phyloP scores from a whole-genome alignment of 2,888 invertebrate genomes.

The Oligia fasciuncula region DNA sequence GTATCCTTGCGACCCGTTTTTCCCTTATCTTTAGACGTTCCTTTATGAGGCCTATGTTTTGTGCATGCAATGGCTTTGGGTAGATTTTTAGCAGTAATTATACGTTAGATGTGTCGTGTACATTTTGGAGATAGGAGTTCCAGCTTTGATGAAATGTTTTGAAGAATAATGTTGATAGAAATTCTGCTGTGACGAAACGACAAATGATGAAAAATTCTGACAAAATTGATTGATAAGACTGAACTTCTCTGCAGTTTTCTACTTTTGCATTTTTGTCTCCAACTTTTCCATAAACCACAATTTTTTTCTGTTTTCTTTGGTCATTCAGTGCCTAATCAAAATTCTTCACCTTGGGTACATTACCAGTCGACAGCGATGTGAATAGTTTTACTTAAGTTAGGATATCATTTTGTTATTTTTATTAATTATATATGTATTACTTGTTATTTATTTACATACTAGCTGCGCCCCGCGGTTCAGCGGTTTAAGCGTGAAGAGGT shows the following conservation, averaged over 20 bases:
- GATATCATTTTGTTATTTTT: too few relatives aligned
- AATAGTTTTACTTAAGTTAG: too few relatives aligned
- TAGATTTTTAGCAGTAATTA: slow-evolving; percentile 33
- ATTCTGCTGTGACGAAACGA: background rate
- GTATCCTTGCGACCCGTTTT: slow-evolving; percentile 86
- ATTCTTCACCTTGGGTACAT: too few relatives aligned
- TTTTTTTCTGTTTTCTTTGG: background rate
- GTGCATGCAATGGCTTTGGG: slow-evolving; percentile 36
- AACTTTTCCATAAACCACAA: background rate
- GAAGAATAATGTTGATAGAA: background rate
- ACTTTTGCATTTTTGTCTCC: background rate
- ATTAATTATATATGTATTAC: too few relatives aligned
- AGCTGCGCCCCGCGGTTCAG: too few relatives aligned
- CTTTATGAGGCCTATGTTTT: slow-evolving; percentile 50
- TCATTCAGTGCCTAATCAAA: background rate
- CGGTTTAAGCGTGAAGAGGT: too few relatives aligned
- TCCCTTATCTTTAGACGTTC: slow-evolving; percentile 84
- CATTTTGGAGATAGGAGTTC: slow-evolving; percentile 22
- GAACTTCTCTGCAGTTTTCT: background rate
- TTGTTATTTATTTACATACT: too few relatives aligned
- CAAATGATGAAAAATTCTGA: background rate
- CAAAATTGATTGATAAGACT: background rate
- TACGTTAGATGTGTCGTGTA: slow-evolving; percentile 34
- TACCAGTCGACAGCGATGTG: too few relatives aligned
- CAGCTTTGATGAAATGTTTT: slow-evolving; percentile 1